A percentile compares a stretch with the other conserved stretches of the same genome.
These are phyloP conservation scores for Stictonetta naevosa DNA, from an alignment of 2,113 vertebrate genomes.

Conservation along the genomic window DNA sequence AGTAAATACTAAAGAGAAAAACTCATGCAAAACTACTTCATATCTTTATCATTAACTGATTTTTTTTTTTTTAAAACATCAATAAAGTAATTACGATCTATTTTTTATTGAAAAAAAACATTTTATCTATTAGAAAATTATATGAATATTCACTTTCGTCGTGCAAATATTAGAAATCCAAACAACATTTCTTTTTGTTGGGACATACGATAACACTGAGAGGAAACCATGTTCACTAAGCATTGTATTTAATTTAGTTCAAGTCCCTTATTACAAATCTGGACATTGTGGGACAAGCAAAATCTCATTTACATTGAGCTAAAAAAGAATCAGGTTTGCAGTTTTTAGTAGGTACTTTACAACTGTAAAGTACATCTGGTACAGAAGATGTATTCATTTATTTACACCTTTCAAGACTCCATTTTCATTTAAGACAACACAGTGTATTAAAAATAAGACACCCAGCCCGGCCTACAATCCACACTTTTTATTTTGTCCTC, in stretches of 20 bases:
- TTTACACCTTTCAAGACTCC: background rate
- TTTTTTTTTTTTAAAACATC: too few species aligned
- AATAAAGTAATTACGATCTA: background rate
- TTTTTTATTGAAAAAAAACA: background rate
- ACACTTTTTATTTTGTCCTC: background rate
- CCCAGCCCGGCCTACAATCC: background rate
- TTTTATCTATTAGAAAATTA: too few species aligned
- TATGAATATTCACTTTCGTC: background rate
- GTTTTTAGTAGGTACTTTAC: background rate
- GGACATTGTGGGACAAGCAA: background rate
- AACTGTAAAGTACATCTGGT: background rate
- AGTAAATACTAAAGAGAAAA: background rate
- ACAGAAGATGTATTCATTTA: background rate
- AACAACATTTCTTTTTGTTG: background rate
- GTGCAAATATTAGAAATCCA: background rate
- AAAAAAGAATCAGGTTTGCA: background rate
- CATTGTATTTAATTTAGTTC: background rate
- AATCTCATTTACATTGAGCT: background rate
- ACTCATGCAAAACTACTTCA: background rate
- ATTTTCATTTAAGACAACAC: background rate
- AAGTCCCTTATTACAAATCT: background rate
- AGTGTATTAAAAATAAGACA: background rate
- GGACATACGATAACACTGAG: background rate
- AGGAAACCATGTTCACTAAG: background rate
- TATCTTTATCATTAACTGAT: background rate